These are phyloP conservation scores for Hyalella azteca DNA, from an alignment of 2,888 invertebrate genomes.

Conservation along the genomic window DNA sequence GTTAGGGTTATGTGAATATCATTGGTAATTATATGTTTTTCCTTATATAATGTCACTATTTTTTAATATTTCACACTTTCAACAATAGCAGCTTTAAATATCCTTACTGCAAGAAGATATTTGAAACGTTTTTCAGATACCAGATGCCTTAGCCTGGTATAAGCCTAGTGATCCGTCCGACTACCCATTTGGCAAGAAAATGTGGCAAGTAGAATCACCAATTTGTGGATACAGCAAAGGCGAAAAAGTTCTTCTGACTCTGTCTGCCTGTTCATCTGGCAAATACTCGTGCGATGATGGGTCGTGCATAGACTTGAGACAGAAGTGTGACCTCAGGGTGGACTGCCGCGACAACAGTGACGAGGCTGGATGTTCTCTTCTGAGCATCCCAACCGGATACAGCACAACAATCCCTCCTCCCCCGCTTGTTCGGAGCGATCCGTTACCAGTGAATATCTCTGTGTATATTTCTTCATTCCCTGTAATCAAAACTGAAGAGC, in stretches of 20 bases:
- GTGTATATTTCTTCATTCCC: slow-evolving; percentile 50
- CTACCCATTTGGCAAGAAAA: slow-evolving; percentile 51
- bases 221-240: slow-evolving; percentile 43
- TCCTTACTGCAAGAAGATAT: too few relatives aligned
- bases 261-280: slow-evolving; percentile 44
- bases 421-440: not conserved
- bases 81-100: too few relatives aligned
- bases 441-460: slow-evolving; percentile 37
- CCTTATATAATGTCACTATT: too few relatives aligned
- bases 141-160: slow-evolving; percentile 40
- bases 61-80: too few relatives aligned
- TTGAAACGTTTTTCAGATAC: not conserved
- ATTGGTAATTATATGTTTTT: too few relatives aligned
- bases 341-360: slow-evolving; percentile 54
- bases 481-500: slow-evolving; percentile 39
- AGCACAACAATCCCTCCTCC: slow-evolving; percentile 42
- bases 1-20: too few relatives aligned
- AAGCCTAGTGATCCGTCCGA: slow-evolving; percentile 33
- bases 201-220: slow-evolving; percentile 44
- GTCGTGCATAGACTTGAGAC: slow-evolving; percentile 42
- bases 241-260: slow-evolving; percentile 43
- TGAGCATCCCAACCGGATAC: slow-evolving; percentile 46
- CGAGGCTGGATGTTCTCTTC: slow-evolving; percentile 42
- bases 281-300: slow-evolving; percentile 52
- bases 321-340: slow-evolving; percentile 45